A percentile compares a stretch with the other conserved stretches of the same genome.
Conservation (phyloP, 2,113 vertebrate genomes). For the Pao palembangensis region DNA sequence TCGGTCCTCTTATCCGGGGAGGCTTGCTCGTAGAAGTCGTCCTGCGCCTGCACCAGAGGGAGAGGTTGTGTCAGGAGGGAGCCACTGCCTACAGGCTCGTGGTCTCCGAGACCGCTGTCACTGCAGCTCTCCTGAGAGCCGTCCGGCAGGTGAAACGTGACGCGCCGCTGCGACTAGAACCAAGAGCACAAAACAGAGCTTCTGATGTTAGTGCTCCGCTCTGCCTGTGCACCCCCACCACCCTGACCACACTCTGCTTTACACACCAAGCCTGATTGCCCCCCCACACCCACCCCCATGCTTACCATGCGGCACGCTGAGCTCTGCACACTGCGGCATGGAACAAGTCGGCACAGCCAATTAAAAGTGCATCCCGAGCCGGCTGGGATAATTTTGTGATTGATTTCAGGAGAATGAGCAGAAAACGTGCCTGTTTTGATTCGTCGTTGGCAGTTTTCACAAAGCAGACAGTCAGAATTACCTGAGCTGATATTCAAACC, state of each 20-base stretch:
- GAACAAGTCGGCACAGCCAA: slow-evolving; percentile 26
- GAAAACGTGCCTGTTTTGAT: too few relatives aligned
- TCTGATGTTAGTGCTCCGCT: slow-evolving; percentile 82
- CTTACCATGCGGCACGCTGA: slow-evolving; percentile 27
- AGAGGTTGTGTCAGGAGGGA: slow-evolving; percentile 98
- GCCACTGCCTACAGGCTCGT: slow-evolving; percentile 95
- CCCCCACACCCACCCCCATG: background rate
- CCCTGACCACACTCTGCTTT: slow-evolving; percentile 17
- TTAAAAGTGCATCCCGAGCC: background rate
- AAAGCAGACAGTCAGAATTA: too few relatives aligned
- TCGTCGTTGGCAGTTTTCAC: too few relatives aligned
- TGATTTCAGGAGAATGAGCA: too few relatives aligned
- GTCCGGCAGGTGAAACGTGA: slow-evolving; percentile 99
- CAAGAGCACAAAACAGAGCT: slow-evolving; percentile 87
- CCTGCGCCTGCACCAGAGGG: slow-evolving; percentile 99
- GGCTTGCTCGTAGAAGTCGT: slow-evolving; percentile 97
- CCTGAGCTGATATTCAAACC: too few relatives aligned
- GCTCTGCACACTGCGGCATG: slow-evolving; percentile 28
- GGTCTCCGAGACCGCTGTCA: slow-evolving; percentile 98
- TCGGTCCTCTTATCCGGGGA: slow-evolving; percentile 99
- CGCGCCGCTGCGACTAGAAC: slow-evolving; percentile 98
- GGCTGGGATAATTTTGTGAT: too few relatives aligned
- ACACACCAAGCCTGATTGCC: slow-evolving; percentile 16
- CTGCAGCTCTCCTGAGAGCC: slow-evolving; percentile 99
- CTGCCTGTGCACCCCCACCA: slow-evolving; percentile 29